Base-by-base conservation (phyloP, 2,888 invertebrate species). In the Cryptocephalus primarius region DNA sequence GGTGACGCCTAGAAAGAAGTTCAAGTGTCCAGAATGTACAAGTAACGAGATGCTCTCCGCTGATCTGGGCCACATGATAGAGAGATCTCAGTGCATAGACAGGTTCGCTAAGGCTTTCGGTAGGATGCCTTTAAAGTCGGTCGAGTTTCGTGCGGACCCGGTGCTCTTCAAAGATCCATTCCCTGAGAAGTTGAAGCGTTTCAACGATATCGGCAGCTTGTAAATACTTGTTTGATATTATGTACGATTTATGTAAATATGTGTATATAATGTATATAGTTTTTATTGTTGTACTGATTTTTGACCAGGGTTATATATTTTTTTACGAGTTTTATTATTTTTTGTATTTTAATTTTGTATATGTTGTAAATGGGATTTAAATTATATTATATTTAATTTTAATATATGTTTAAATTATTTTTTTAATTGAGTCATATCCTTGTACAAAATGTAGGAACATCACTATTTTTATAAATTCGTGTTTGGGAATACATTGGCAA, bases 121-220 rank as follows among this genome's bases (percentile, higher is more conserved):
- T 0, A 77, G 78, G 38, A 91, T 94, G 89, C 91, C 95, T 0
- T 72, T 96, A 9, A 79, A 81, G 58, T 78, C 87, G 0, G 87
- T 94, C 0, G 94, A 96, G 71, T 96, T 93, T 71, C 74, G 96
- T 40, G 95, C 93, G 0, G 96, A 96, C 73, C 95, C 96, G 1
- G 87, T 96, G 3, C 79, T 96, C 44, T 96, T 89, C 67, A 82
- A 84, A 63, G 92, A 93, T 65, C 76, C 82, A 48, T 84, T 87
- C 63, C 85, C 92, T 0, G 87, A 86, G 47, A 85, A 88, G 62
- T 77, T 95, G 11, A 93, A 90, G 63, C 75, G 85, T 44, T 94
- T 90, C 65, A 91, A 89, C 54, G 82, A 88, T 62, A 86, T 95
- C 58, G 94, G 94, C 41, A 89, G 88, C 66, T 75, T 94, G 65